phyloP scores from a whole-genome alignment of 2,113 vertebrate species.

The Oostethus manadensis region DNA sequence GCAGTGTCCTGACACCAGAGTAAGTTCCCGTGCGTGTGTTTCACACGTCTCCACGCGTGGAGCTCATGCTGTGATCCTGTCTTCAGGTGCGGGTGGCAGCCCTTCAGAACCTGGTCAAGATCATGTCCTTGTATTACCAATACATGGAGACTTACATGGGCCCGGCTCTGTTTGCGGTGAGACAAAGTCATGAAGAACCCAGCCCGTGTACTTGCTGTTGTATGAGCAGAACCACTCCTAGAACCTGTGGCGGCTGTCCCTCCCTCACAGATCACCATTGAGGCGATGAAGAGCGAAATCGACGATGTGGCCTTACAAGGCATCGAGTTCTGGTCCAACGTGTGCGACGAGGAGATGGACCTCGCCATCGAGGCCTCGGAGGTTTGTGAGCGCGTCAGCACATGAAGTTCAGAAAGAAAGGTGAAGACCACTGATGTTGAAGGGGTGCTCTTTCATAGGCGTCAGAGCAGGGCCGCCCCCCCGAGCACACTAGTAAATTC shows the following conservation, averaged over 20 bases:
- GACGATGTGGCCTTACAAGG: constrained; percentile 96
- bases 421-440: too few relatives aligned
- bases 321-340: constrained; percentile 99
- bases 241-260: not conserved
- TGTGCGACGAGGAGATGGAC: constrained; percentile 99
- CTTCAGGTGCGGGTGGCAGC: constrained; percentile 92
- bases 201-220: not conserved
- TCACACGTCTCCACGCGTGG: too few relatives aligned
- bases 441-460: constrained; percentile 68
- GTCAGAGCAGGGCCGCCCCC: constrained; percentile 93
- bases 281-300: constrained; percentile 98
- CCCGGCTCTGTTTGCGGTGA: constrained; percentile 93
- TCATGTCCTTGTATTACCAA: constrained; percentile 98
- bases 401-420: too few relatives aligned
- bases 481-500: constrained; percentile 98
- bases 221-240: not conserved
- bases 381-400: constrained; percentile 62
- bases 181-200: constrained; percentile 21
- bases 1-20: constrained; percentile 94
- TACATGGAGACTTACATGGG: constrained; percentile 99
- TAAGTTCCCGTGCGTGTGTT: constrained; percentile 62
- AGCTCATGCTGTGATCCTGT: not conserved
- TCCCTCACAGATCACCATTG: constrained; percentile 86
- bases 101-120: constrained; percentile 97
- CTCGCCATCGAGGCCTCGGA: constrained; percentile 95